Base-by-base conservation (phyloP, 1,140 invertebrate genomes). In the Akabosia matsudoensis region DNA sequence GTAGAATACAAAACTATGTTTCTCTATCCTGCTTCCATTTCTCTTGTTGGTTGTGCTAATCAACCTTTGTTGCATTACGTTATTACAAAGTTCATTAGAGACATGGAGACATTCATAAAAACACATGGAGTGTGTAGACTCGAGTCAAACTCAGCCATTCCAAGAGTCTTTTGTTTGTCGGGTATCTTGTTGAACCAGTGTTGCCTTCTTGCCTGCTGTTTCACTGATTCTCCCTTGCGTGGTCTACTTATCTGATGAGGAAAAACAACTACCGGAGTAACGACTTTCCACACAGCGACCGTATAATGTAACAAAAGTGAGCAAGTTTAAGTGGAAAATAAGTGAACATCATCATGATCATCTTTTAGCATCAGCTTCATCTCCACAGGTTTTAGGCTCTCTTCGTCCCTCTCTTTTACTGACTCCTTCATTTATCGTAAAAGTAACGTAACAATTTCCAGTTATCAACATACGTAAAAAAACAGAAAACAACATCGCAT, bases 1-100 rank as follows among this genome's bases (percentile, higher is more conserved):
- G 37, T 45, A n/a, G n/a, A n/a, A n/a, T n/a, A n/a, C n/a, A n/a
- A n/a, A n/a, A n/a, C n/a, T n/a, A n/a, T n/a, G n/a, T n/a, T n/a
- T n/a, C n/a, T n/a, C n/a, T n/a, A n/a, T n/a, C n/a, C 13, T 56
- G 14, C 54, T 56, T 56, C 22, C 24, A 13, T 22, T 56, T 16
- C 54, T 16, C 54, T 56, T 24, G 54, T 56, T 4, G 4, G 54
- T 22, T 4, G 54, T 56, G 54, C 61, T 67, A 67, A 67, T 67
- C 61, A 67, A 67, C 61, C 61, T 67, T 67, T 67, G 61, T 67
- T 67, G 13, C 61, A 31, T 30, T 67, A 31, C 61, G n/a, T 67
- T 67, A 67, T 67, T 67, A 67, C 61, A 67, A 67, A 67, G 61
- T 67, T 67, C 61, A 67, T 67, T 67, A 67, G 61, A 28, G 61